Evolutionary conservation across 2,888 invertebrate species (phyloP).

Genomic region (Mimumesa dahlbomi): DNA sequence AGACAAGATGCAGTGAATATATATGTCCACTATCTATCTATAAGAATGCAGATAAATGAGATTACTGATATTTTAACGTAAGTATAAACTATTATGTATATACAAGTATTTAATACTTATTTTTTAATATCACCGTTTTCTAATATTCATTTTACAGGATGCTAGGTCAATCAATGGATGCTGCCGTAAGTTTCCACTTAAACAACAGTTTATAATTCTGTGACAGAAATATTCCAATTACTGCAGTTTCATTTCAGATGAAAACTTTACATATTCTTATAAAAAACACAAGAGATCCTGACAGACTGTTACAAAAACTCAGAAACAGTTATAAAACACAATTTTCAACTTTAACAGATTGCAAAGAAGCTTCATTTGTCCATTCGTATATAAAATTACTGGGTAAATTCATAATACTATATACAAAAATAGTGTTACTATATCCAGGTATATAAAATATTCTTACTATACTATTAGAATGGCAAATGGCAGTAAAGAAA

Average conservation of each 20-base stretch:
- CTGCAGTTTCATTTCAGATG: constrained; percentile 68
- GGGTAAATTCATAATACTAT: constrained; percentile 63
- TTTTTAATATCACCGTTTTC: constrained; percentile 21
- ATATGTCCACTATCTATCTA: constrained; percentile 88
- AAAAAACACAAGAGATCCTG: constrained; percentile 72
- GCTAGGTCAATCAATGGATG: constrained; percentile 85
- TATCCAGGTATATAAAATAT: constrained; percentile 2
- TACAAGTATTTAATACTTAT: background rate
- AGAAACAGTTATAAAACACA: constrained; percentile 74
- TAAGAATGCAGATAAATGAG: constrained; percentile 85
- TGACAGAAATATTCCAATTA: constrained; percentile 55
- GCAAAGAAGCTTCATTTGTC: constrained; percentile 76
- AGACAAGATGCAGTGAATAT: constrained; percentile 87
- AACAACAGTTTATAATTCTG: constrained; percentile 30
- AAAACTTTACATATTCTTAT: constrained; percentile 74
- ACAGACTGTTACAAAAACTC: constrained; percentile 74
- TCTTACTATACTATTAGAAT: constrained; percentile 80
- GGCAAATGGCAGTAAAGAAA: constrained; percentile 82
- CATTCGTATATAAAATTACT: constrained; percentile 76
- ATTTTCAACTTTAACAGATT: constrained; percentile 72
- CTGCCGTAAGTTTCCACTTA: constrained; percentile 82
- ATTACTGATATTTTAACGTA: constrained; percentile 88
- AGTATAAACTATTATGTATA: constrained; percentile 70
- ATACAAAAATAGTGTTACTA: background rate
- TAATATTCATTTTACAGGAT: constrained; percentile 84